These are phyloP conservation scores for Chrysomela aeneicollis DNA, from an alignment of 2,888 invertebrate species.

Conservation along the genomic window DNA sequence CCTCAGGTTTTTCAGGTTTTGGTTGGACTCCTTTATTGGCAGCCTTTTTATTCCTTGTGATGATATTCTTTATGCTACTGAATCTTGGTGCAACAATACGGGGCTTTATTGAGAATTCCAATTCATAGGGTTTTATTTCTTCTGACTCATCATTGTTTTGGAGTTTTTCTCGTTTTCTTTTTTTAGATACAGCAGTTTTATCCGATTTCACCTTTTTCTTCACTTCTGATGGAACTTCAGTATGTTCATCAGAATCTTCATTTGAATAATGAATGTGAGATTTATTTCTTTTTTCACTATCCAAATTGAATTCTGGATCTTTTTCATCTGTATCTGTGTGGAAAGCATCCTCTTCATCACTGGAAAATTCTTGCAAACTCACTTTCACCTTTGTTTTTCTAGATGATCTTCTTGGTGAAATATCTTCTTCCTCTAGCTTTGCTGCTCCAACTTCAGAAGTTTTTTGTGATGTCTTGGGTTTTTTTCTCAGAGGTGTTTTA, in stretches of 20 bases:
- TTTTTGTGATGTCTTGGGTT: constrained; percentile 1
- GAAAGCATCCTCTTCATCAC: constrained; percentile 51
- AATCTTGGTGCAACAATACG: constrained; percentile 54
- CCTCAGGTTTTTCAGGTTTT: background rate
- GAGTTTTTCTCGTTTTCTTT: constrained; percentile 27
- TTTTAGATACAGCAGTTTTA: constrained; percentile 32
- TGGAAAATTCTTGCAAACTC: constrained; percentile 47
- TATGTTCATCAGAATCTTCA: constrained; percentile 10
- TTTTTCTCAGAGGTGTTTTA: constrained; percentile 16
- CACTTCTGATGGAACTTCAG: background rate
- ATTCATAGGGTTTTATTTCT: constrained; percentile 51
- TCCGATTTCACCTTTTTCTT: constrained; percentile 13
- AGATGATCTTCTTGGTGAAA: constrained; percentile 41
- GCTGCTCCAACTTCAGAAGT: background rate
- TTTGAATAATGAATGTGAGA: constrained; percentile 1
- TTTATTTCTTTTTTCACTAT: constrained; percentile 29
- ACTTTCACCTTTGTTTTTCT: constrained; percentile 44
- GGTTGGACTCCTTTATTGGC: constrained; percentile 1
- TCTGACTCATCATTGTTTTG: constrained; percentile 42
- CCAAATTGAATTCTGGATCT: constrained; percentile 50
- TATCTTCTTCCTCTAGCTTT: constrained; percentile 13
- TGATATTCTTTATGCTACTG: constrained; percentile 39
- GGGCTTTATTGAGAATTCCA: constrained; percentile 58
- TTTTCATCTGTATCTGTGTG: constrained; percentile 49
- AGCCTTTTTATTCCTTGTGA: constrained; percentile 36